Evolutionary conservation across 30 jellyfish, hydroid and myxozoan genomes (phyloP).

Genomic region (Haliclystus octoradiatus): DNA sequence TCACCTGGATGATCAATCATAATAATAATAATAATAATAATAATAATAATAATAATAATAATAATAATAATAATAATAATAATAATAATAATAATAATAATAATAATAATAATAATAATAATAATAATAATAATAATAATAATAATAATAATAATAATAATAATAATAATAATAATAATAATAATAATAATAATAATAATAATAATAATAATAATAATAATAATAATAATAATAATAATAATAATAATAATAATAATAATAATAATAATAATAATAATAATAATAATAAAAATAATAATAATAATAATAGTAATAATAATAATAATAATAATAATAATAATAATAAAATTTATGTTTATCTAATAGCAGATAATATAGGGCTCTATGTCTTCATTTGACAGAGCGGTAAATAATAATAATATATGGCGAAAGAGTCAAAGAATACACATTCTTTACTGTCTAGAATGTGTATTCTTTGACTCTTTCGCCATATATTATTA

Average conservation of each 20-base stretch:
- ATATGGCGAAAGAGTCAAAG: too few species aligned
- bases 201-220: background rate
- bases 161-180: background rate
- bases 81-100: background rate
- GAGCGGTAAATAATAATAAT: too few species aligned
- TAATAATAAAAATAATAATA: background rate
- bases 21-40: background rate
- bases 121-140: background rate
- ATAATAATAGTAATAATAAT: conserved; percentile 1
- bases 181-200: background rate
- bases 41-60: background rate
- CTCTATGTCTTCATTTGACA: too few species aligned
- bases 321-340: background rate
- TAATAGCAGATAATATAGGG: too few species aligned
- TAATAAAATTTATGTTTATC: too few species aligned
- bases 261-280: background rate
- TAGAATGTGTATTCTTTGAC: too few species aligned
- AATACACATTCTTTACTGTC: too few species aligned
- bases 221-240: background rate
- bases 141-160: background rate
- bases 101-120: background rate
- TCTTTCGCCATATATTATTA: too few species aligned
- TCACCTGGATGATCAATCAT: too few species aligned
- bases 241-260: background rate
- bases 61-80: background rate